These are phyloP conservation scores for Miltochrista miniata DNA, from an alignment of 2,888 invertebrate genomes.

Conservation along the genomic window DNA sequence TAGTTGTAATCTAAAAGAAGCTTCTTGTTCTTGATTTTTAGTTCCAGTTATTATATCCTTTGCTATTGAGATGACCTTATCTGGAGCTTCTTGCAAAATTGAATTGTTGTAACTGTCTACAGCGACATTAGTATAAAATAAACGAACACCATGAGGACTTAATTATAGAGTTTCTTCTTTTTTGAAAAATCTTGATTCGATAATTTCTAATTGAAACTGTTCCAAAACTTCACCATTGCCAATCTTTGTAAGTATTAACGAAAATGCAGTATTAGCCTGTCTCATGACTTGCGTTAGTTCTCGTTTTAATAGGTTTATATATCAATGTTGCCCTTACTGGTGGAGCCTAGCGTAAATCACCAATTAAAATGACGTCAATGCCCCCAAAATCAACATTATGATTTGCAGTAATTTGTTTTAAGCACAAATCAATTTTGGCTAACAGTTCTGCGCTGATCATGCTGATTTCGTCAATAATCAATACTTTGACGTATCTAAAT, in stretches of 20 bases:
- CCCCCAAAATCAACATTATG: conserved; percentile 21
- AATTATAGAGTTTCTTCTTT: conserved; percentile 10
- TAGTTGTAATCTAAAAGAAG: conserved; percentile 12
- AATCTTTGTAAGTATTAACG: conserved; percentile 26
- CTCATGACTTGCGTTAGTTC: conserved; percentile 17
- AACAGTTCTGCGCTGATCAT: conserved; percentile 32
- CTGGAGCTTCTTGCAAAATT: conserved; percentile 13
- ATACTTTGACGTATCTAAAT: conserved; percentile 27
- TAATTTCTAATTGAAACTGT: conserved; percentile 15
- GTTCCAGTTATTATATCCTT: conserved; percentile 16
- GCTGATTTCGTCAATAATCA: conserved; percentile 36
- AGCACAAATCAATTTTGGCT: conserved; percentile 27
- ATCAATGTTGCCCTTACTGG: conserved; percentile 33
- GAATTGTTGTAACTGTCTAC: conserved; percentile 19
- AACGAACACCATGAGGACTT: conserved; percentile 25
- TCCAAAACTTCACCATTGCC: conserved; percentile 22
- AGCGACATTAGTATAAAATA: conserved; percentile 18
- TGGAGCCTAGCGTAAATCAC: conserved; percentile 38
- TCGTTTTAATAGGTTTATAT: background rate
- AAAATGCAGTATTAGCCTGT: conserved; percentile 21
- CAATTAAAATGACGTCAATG: conserved; percentile 19
- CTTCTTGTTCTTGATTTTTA: conserved; percentile 15
- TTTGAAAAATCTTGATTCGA: conserved; percentile 18
- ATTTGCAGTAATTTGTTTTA: conserved; percentile 14
- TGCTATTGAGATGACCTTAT: conserved; percentile 17